Base-by-base conservation (phyloP, 2,797 vertebrate genomes). In the Tenualosa thibaudeaui region DNA sequence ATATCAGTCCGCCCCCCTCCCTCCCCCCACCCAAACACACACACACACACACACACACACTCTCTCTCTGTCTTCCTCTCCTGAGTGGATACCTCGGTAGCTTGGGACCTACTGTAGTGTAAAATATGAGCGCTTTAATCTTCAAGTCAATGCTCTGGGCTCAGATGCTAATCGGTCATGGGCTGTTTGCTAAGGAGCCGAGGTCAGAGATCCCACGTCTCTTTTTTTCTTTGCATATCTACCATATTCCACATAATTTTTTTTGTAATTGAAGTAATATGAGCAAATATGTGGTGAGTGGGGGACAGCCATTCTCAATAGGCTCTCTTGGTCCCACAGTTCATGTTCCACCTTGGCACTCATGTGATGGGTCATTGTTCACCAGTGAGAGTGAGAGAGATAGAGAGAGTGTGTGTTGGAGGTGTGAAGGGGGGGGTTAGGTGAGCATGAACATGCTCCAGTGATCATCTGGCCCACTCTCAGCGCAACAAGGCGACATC, bases 121-220 rank as follows among this genome's bases (percentile, higher is more conserved):
- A 75, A 75, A 75, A 75, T 75, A 75, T 43, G 68, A 43, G 68
- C 4, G 37, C 68, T 75, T 75, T 75, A 75, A 75, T 75, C 68
- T 75, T 75, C 68, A 60, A 75, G 37, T 75, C 12, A 37, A 2
- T 75, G 68, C 68, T 75, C 37, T 43, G 68, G 37, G 68, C 40
- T 40, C 68, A 75, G 68, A 75, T 75, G 31, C 68, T 75, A 75
- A 75, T 75, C 37, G 40, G 68, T 75, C 68, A 75, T 40, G 68
- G 68, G 37, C 68, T 75, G 68, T 75, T 75, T 75, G 68, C 31
- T 43, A 22, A 75, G 40, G 68, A 75, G 15, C 37, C 68, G 6
- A 75, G 37, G 68, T 75, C 4, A 13, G 68, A 43, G 13, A 43
- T 43, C 40, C 31, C 68, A 9, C 50, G 68, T 17, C 68, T 5